Evolutionary conservation across 2,888 invertebrate genomes (phyloP), one percentile per base, ranked within the genome.

Genomic region (Leptothorax acervorum): DNA sequence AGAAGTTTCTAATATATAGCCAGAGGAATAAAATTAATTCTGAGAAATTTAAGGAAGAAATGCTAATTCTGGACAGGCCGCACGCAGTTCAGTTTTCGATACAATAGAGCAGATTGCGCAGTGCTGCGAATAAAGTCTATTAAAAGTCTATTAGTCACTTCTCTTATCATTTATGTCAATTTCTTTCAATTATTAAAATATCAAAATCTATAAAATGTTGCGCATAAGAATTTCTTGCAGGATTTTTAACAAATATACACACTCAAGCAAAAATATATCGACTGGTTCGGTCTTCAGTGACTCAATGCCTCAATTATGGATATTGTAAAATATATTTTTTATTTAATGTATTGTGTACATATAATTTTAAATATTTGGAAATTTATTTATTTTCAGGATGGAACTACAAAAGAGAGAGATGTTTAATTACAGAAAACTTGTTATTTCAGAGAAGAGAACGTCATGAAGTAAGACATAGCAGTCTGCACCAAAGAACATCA

Each of bases 301-400:
- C n/a, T 23, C 48, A 39, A 65, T 9, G 4, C 9, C n/a, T 2
- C 9, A 65, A 11, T n/a, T 65, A n/a, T 4, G 6, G 12, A 12
- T 35, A 65, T n/a, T n/a, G n/a, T 39, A 23, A 66, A 45, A 66
- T 45, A 68, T 48, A 48, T 66, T 66, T 68, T 18, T 8, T 2
- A 28, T n/a, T n/a, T n/a, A 66, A 31, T 4, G 12, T 15, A 68
- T 0, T 28, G 9, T 15, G 23, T 12, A 66, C 15, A 68, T 18
- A 68, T 18, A 23, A 48, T 4, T 48, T 68, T 48, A 0, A 68
- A 0, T 48, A 48, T 66, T 2, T 66, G 39, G n/a, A 4, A 45
- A n/a, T 51, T 51, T 51, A 66, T 45, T 48, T 48, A 66, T 48
- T 66, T 66, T 18, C 18, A 68, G 5, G 8, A 66, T 45, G 6